These are phyloP conservation scores for Norana najaformis DNA, from an alignment of 2,888 invertebrate genomes.

Conservation along the genomic window DNA sequence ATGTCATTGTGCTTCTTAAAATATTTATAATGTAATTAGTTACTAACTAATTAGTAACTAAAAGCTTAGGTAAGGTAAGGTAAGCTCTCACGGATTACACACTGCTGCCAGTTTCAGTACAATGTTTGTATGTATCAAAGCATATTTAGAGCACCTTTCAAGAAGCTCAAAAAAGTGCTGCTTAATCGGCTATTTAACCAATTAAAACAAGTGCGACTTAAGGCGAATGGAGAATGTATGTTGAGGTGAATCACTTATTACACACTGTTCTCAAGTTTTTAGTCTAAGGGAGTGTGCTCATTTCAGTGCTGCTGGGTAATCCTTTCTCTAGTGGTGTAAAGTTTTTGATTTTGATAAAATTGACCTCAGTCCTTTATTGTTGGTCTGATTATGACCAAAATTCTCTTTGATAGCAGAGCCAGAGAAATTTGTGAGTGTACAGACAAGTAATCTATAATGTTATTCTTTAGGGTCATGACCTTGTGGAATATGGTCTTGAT, in stretches of 20 bases:
- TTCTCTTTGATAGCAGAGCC: too few species aligned
- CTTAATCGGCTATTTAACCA: not conserved
- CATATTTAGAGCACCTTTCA: not conserved
- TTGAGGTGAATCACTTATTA: not conserved
- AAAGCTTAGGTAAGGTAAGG: not conserved
- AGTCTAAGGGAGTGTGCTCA: not conserved
- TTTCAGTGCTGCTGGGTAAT: not conserved
- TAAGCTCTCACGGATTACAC: not conserved
- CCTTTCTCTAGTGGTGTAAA: not conserved
- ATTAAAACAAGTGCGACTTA: too few species aligned
- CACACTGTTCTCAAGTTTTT: not conserved
- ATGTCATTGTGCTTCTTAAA: slow-evolving; percentile 43
- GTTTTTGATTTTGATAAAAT: not conserved
- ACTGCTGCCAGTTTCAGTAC: not conserved
- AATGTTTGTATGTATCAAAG: not conserved
- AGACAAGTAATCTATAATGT: not conserved
- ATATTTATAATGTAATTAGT: not conserved
- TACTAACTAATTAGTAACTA: not conserved
- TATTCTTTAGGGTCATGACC: slow-evolving; percentile 76
- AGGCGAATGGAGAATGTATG: not conserved
- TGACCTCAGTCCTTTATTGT: not conserved
- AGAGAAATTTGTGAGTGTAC: not conserved
- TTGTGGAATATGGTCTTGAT: slow-evolving; percentile 85
- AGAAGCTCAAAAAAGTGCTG: not conserved
- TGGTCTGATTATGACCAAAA: not conserved